Conservation (phyloP, 2,888 invertebrate genomes). For the Agriopis leucophaearia region DNA sequence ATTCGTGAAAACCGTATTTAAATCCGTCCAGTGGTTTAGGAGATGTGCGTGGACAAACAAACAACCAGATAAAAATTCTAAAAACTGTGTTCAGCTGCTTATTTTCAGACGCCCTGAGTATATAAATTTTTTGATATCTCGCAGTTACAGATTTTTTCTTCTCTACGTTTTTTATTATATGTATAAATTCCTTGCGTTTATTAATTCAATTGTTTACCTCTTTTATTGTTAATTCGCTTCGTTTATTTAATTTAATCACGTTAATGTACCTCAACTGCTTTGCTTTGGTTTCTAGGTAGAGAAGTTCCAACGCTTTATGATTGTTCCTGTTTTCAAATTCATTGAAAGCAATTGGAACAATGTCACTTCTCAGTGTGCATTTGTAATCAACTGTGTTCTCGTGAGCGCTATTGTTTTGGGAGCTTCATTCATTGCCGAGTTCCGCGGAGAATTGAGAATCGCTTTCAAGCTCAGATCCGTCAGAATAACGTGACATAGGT, state of each 20-base stretch:
- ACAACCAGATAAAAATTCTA: too few species aligned
- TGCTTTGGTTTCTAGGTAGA: background rate
- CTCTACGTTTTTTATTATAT: too few species aligned
- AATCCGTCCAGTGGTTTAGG: too few species aligned
- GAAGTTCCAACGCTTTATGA: background rate
- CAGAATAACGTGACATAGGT: slow-evolving; percentile 1
- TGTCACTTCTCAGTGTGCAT: slow-evolving; percentile 21
- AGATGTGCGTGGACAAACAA: too few species aligned
- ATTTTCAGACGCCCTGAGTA: too few species aligned
- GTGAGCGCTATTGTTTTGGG: slow-evolving; percentile 21
- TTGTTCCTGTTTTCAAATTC: slow-evolving; percentile 26
- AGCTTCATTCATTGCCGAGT: slow-evolving; percentile 1
- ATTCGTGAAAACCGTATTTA: too few species aligned
- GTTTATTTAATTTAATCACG: background rate
- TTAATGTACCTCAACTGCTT: background rate
- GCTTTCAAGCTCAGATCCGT: slow-evolving; percentile 1
- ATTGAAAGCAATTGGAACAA: slow-evolving; percentile 24
- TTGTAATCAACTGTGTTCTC: slow-evolving; percentile 26
- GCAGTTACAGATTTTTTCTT: too few species aligned
- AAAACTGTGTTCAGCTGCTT: too few species aligned
- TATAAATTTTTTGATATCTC: too few species aligned
- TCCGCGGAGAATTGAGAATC: slow-evolving; percentile 14
- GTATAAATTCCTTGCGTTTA: too few species aligned
- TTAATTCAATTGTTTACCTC: background rate
- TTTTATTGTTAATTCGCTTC: slow-evolving; percentile 1